Evolutionary conservation across 2,113 vertebrate species (phyloP).

Genomic region (Psilopogon haemacephalus): DNA sequence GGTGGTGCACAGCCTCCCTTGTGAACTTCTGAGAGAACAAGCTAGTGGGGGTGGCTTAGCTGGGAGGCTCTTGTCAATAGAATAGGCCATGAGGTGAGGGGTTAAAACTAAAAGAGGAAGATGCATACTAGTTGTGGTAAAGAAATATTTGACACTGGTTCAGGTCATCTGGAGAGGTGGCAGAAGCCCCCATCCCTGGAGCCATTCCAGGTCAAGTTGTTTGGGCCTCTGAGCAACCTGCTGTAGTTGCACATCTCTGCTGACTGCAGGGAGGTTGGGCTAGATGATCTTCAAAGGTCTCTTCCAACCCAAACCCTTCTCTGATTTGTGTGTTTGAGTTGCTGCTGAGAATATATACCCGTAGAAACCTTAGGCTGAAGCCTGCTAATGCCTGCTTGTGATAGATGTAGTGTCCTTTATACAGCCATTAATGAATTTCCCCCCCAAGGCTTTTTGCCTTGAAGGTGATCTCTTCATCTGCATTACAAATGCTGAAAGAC

Average conservation of each 20-base stretch:
- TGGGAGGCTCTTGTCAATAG: too few species aligned
- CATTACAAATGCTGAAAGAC: neutral
- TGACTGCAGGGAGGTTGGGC: neutral
- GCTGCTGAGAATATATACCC: neutral
- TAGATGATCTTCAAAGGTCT: neutral
- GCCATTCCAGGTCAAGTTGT: too few species aligned
- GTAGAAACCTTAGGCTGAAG: neutral
- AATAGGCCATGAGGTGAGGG: neutral
- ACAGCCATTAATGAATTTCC: neutral
- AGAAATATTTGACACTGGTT: neutral
- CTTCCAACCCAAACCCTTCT: neutral
- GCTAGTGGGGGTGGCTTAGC: too few species aligned
- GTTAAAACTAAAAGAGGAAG: neutral
- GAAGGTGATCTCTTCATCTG: neutral
- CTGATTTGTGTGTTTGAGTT: neutral
- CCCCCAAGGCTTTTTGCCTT: neutral
- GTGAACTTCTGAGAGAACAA: neutral
- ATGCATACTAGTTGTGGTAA: neutral
- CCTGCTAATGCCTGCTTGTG: rapidly evolving
- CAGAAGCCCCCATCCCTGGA: neutral
- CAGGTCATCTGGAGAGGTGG: neutral
- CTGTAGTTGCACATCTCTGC: neutral
- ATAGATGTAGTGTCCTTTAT: neutral
- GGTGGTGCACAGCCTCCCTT: rapidly evolving
- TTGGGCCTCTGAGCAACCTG: too few species aligned